These are phyloP conservation scores for Mormyrops attenuatus DNA, from an alignment of 2,797 vertebrate species.

Conservation along the genomic window DNA sequence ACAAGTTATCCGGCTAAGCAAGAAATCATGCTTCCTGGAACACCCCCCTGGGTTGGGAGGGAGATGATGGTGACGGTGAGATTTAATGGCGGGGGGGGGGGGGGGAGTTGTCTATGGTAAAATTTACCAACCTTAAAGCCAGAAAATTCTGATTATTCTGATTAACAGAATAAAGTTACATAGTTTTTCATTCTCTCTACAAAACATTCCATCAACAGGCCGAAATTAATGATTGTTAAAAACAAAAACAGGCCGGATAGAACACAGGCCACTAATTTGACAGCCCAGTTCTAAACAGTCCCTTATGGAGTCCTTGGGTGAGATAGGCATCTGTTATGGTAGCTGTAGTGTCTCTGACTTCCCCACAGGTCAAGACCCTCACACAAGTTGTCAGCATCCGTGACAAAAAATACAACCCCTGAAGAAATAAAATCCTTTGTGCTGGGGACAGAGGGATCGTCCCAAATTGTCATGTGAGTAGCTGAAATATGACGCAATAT, in stretches of 20 bases:
- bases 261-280: neutral
- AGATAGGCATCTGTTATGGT: neutral
- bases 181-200: neutral
- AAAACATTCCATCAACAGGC: neutral
- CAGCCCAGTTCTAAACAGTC: neutral
- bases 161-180: neutral
- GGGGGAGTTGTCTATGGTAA: neutral
- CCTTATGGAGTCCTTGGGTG: neutral
- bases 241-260: neutral
- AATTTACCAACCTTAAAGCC: neutral
- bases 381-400: neutral
- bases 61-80: neutral
- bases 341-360: conserved; percentile 1
- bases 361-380: neutral
- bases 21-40: neutral
- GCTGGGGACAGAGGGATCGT: neutral
- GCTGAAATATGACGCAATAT: neutral
- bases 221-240: neutral
- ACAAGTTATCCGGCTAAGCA: neutral
- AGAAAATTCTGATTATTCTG: neutral
- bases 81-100: neutral
- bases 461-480: neutral
- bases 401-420: neutral
- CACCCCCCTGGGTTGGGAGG: neutral
- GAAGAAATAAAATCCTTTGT: neutral